Evolutionary conservation across 2,797 vertebrate species (phyloP), one percentile per base, ranked within the genome.

Genomic region (Bradypodion pumilum): DNA sequence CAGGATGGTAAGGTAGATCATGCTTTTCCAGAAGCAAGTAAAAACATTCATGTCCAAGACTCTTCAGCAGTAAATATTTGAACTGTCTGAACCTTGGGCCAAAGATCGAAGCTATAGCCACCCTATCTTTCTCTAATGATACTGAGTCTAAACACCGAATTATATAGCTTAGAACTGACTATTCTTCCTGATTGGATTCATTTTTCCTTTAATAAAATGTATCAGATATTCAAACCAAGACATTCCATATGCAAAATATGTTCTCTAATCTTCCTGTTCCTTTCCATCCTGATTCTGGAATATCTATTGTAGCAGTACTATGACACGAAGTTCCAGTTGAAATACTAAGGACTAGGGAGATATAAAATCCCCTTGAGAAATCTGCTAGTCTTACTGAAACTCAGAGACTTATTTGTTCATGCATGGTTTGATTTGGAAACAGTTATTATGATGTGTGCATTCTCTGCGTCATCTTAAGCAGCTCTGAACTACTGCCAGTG

Each of bases 391-490:
- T 60, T 40, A 37, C 2, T 56, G 46, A 66, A 83, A 66, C 32
- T 66, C 27, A 66, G 46, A 19, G 3, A 68, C 12, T 79, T 19
- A 52, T 78, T 44, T 73, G 25, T 72, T 78, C 27, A 8, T 49
- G 15, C 46, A 49, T 68, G 27, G 42, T 72, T 73, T 62, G 68
- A 84, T 65, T 72, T n/a, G 25, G 44, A 77, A 59, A 8, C 42
- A 65, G 63, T 84, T 6, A 84, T 60, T 83, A 49, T 63, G 78
- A 74, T 59, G 23, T 78, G 1, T 15, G 29, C 72, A 85, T 89
- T 86, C n/a, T 21, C 32, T 68, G 3, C 1, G 42, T 1, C 73
- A 1, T 49, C 83, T 59, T 60, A 89, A 85, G 63, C 76, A 87
- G 68, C 52, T 83, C 12, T 0, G 10, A 72, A 83, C 74, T 0